A percentile compares a stretch with the other conserved stretches of the same genome.
These are phyloP conservation scores for Spondyliosoma cantharus DNA, from an alignment of 2,797 vertebrate genomes.

Conservation along the genomic window DNA sequence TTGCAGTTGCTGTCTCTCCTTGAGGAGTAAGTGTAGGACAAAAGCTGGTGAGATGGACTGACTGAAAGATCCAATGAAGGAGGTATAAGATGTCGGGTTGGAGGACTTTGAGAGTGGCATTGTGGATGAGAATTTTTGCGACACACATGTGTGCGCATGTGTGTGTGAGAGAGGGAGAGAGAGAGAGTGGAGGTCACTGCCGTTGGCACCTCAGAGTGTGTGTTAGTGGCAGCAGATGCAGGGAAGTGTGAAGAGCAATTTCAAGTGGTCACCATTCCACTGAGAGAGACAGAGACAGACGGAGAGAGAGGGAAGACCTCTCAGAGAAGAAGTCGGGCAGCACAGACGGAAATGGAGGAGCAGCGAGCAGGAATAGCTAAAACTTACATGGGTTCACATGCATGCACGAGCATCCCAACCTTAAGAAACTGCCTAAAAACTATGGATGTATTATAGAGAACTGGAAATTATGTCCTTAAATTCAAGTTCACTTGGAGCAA, in stretches of 20 bases:
- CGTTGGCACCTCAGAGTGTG: neutral
- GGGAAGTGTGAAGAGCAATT: slow-evolving; percentile 79
- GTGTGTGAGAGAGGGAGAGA: neutral
- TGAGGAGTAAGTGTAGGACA: neutral
- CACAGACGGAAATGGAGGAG: slow-evolving; percentile 48
- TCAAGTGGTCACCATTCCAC: slow-evolving; percentile 68
- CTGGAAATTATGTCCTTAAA: neutral
- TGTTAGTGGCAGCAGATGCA: slow-evolving; percentile 45
- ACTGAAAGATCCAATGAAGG: slow-evolving; percentile 16
- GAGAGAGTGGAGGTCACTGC: neutral
- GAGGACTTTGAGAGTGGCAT: slow-evolving; percentile 25
- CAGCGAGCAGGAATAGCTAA: slow-evolving; percentile 30
- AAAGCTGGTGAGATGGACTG: neutral
- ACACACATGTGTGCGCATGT: neutral
- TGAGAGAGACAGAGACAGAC: slow-evolving; percentile 37
- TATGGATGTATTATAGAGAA: neutral
- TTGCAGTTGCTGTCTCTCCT: slow-evolving; percentile 1
- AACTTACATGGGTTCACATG: neutral
- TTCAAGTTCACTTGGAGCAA: neutral
- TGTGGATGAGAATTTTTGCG: slow-evolving; percentile 36
- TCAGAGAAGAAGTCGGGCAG: slow-evolving; percentile 50
- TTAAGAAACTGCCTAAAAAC: slow-evolving; percentile 3
- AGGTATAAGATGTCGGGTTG: slow-evolving; percentile 20
- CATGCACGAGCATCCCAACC: neutral
- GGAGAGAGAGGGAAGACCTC: slow-evolving; percentile 47